A percentile compares a stretch with the other conserved stretches of the same genome.
phyloP scores from a whole-genome alignment of 2,113 vertebrate genomes.

The Cavia aperea region DNA sequence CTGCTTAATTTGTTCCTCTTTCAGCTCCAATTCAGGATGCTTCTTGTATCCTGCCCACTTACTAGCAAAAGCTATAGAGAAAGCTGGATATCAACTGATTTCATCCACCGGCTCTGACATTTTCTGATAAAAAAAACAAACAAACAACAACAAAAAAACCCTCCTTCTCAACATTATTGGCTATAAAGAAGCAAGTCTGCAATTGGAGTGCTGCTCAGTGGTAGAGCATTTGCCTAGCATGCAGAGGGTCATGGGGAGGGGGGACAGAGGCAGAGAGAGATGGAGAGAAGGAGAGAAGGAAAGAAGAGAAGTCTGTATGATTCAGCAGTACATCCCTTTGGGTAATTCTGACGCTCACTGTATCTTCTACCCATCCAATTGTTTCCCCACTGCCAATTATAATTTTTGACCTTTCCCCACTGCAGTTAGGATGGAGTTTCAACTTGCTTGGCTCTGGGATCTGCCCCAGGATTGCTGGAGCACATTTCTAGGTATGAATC shows the following conservation, averaged over 20 bases:
- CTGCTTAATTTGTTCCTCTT: background rate
- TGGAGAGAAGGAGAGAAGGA: fast-evolving
- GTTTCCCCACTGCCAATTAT: background rate
- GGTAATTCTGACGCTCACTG: background rate
- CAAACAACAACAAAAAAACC: too few species aligned
- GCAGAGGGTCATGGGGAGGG: too few species aligned
- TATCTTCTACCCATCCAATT: background rate
- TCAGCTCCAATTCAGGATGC: background rate
- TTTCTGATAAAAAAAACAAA: background rate
- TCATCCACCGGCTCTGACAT: background rate
- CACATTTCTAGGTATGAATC: background rate
- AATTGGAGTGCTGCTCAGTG: background rate
- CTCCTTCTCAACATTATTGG: background rate
- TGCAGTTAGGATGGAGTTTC: background rate
- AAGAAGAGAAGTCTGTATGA: background rate
- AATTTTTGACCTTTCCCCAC: background rate
- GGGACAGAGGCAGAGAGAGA: too few species aligned
- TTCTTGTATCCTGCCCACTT: background rate
- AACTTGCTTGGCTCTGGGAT: background rate
- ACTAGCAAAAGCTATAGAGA: background rate
- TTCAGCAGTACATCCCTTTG: background rate
- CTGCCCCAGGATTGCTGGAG: background rate
- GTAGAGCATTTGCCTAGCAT: background rate
- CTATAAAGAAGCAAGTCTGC: background rate
- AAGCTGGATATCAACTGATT: background rate